A percentile compares a stretch with the other conserved stretches of the same genome.
Conservation (phyloP, 2,888 invertebrate genomes). For the Tenthredo scrophulariae region DNA sequence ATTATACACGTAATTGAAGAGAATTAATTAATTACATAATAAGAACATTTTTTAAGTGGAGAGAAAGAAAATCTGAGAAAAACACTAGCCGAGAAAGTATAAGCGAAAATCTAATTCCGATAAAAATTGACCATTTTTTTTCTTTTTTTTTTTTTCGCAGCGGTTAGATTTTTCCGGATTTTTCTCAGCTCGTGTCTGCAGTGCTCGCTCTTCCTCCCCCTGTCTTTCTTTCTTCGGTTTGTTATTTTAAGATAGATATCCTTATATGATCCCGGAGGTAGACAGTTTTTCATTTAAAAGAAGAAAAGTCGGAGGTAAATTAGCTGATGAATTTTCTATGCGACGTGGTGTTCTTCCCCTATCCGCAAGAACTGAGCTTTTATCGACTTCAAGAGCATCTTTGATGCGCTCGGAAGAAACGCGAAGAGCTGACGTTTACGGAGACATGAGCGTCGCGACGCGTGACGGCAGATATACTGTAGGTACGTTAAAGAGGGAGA, state of each 20-base stretch:
- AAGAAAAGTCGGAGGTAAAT: constrained; percentile 59
- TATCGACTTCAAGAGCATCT: background rate
- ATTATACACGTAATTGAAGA: background rate
- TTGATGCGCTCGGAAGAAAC: background rate
- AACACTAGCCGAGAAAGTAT: background rate
- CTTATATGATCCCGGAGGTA: background rate
- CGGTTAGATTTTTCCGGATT: background rate
- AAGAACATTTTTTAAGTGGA: background rate
- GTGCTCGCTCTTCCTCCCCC: background rate
- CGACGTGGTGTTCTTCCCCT: constrained; percentile 55
- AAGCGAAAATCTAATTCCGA: background rate
- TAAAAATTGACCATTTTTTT: background rate
- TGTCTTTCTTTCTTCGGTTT: background rate
- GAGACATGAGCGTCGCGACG: background rate
- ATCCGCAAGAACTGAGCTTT: constrained; percentile 28
- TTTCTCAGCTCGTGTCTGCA: background rate
- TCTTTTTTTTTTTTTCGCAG: background rate
- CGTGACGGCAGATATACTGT: background rate
- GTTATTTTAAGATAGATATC: constrained; percentile 4
- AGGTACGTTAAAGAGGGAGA: background rate
- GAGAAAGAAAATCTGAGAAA: background rate
- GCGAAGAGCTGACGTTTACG: background rate
- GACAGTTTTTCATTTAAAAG: background rate
- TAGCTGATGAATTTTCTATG: constrained; percentile 70
- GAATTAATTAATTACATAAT: background rate